Conservation (phyloP, 2,113 vertebrate species). For the Naja naja region DNA sequence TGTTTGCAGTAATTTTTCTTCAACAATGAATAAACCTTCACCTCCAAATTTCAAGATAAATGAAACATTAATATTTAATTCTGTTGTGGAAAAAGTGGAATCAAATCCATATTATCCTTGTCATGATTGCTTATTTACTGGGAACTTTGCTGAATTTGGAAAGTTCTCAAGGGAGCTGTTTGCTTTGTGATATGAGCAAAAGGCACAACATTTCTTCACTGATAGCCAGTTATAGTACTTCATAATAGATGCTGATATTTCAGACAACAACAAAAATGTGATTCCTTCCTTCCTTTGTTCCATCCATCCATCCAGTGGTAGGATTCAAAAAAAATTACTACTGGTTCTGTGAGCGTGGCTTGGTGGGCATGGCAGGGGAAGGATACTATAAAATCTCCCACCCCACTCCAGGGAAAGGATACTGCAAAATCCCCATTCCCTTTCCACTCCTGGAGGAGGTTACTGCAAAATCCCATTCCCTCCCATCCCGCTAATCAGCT, state of each 20-base stretch:
- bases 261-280: background rate
- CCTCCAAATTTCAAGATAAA: constrained; percentile 19
- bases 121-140: background rate
- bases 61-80: constrained; percentile 39
- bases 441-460: no score
- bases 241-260: background rate
- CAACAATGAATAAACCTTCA: constrained; percentile 21
- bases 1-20: constrained; percentile 19
- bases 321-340: no score
- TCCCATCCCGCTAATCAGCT: background rate
- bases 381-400: no score
- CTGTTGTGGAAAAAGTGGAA: background rate
- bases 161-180: constrained; percentile 4
- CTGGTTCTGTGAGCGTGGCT: no score
- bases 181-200: background rate
- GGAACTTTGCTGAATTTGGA: constrained; percentile 3
- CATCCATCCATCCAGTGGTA: background rate
- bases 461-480: no score
- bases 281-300: background rate
- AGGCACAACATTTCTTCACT: constrained; percentile 2
- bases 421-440: no score
- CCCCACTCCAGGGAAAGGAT: no score
- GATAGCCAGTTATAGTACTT: background rate
- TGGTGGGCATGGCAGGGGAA: no score
- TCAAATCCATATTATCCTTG: constrained; percentile 14